Percentiles rank a stretch among this genome's conserved stretches.
phyloP scores from a whole-genome alignment of 2,113 vertebrate genomes.

The Caracal caracal region DNA sequence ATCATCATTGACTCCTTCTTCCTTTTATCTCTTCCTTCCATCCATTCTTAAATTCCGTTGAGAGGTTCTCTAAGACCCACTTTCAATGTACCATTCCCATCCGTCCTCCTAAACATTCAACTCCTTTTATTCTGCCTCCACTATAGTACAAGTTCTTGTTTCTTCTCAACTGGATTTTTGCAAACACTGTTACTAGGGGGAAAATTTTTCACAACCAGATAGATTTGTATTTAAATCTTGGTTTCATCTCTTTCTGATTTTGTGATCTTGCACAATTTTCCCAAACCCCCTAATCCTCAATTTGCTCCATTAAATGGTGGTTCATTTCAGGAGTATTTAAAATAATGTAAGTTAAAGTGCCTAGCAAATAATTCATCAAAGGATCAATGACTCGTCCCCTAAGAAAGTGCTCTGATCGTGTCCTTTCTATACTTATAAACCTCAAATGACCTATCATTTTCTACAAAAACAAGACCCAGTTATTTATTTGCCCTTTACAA shows the following conservation, averaged over 20 bases:
- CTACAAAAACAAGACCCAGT: not conserved
- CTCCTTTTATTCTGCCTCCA: not conserved
- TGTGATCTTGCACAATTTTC: slow-evolving; percentile 15
- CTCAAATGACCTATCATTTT: slow-evolving; percentile 16
- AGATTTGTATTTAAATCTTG: not conserved
- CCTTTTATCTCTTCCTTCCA: not conserved
- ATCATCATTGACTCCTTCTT: not conserved
- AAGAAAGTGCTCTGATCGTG: not conserved
- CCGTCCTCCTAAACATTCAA: not conserved
- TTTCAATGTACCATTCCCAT: not conserved
- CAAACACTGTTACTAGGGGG: not conserved
- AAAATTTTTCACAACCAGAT: not conserved
- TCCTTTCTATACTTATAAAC: not conserved
- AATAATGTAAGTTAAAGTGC: not conserved
- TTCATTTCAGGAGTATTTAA: slow-evolving; percentile 33
- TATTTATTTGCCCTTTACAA: not conserved
- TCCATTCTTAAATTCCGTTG: not conserved
- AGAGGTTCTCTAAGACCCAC: not conserved
- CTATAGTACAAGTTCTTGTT: not conserved
- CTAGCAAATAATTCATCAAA: not conserved
- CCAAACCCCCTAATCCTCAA: slow-evolving; percentile 36
- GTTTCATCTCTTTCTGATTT: slow-evolving; percentile 24
- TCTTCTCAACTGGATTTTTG: not conserved
- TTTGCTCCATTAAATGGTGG: slow-evolving; percentile 15
- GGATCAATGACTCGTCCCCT: not conserved